phyloP scores from a whole-genome alignment of 2,113 vertebrate genomes.

The Cebus imitator region DNA sequence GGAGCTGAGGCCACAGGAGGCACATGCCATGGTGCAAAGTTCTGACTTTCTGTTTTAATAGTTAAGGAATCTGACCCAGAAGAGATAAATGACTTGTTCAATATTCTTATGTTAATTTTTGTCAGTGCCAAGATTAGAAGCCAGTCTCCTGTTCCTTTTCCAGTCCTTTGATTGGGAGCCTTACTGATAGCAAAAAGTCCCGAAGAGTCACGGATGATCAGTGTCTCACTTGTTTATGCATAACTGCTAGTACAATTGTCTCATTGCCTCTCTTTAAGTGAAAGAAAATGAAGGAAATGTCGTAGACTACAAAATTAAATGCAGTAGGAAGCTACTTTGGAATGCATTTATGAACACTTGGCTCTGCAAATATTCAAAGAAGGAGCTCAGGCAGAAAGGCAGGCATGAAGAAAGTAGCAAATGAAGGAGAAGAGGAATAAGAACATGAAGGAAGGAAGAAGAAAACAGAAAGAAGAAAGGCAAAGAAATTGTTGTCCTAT shows the following conservation, averaged over 20 bases:
- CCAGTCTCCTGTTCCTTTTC: neutral
- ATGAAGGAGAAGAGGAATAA: neutral
- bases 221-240: neutral
- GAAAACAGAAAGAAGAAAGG: neutral
- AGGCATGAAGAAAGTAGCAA: neutral
- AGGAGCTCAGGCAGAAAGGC: neutral
- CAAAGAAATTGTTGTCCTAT: neutral
- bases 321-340: neutral
- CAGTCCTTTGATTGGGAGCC: neutral
- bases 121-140: slow-evolving; percentile 18
- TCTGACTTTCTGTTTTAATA: neutral
- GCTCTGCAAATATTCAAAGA: slow-evolving; percentile 8
- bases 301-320: neutral
- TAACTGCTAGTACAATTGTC: neutral
- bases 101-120: neutral
- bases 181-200: neutral
- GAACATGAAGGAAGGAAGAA: neutral
- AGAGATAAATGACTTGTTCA: slow-evolving; percentile 30
- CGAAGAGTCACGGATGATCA: neutral
- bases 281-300: neutral
- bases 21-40: neutral
- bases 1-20: neutral
- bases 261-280: neutral
- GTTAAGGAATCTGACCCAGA: slow-evolving; percentile 12
- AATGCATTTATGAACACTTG: neutral